A percentile compares a stretch with the other conserved stretches of the same genome.
These are phyloP conservation scores for Spicauda simplicius DNA, from an alignment of 2,888 invertebrate species.

Conservation along the genomic window DNA sequence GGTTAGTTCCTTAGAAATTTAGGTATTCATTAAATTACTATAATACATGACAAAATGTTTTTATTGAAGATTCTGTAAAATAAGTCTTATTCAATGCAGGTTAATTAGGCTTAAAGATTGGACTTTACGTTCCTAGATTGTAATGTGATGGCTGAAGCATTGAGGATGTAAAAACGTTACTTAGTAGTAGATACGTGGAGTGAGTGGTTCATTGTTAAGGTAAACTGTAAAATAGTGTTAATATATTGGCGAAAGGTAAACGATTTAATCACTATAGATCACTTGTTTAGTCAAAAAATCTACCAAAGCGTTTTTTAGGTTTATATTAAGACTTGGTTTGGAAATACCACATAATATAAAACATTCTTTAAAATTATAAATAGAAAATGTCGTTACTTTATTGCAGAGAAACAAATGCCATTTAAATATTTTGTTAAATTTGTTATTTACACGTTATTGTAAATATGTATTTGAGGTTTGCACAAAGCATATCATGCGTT, in stretches of 20 bases:
- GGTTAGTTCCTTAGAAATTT: constrained; percentile 21
- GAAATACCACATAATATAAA: constrained; percentile 42
- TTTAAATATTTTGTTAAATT: constrained; percentile 67
- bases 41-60: constrained; percentile 40
- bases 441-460: constrained; percentile 68
- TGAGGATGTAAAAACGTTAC: constrained; percentile 44
- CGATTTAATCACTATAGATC: constrained; percentile 33
- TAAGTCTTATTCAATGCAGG: constrained; percentile 34
- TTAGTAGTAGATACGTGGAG: constrained; percentile 37
- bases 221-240: constrained; percentile 44
- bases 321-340: constrained; percentile 40
- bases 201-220: constrained; percentile 32
- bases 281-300: constrained; percentile 58
- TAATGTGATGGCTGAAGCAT: constrained; percentile 39
- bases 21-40: constrained; percentile 25
- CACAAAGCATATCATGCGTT: constrained; percentile 70
- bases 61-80: constrained; percentile 40
- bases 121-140: constrained; percentile 46
- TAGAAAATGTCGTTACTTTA: constrained; percentile 45
- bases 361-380: constrained; percentile 42
- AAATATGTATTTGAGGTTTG: constrained; percentile 56
- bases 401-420: constrained; percentile 39
- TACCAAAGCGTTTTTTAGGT: constrained; percentile 60
- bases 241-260: constrained; percentile 42
- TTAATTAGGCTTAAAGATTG: constrained; percentile 31